phyloP scores from a whole-genome alignment of 2,888 invertebrate genomes.

The Sabatieria punctata region DNA sequence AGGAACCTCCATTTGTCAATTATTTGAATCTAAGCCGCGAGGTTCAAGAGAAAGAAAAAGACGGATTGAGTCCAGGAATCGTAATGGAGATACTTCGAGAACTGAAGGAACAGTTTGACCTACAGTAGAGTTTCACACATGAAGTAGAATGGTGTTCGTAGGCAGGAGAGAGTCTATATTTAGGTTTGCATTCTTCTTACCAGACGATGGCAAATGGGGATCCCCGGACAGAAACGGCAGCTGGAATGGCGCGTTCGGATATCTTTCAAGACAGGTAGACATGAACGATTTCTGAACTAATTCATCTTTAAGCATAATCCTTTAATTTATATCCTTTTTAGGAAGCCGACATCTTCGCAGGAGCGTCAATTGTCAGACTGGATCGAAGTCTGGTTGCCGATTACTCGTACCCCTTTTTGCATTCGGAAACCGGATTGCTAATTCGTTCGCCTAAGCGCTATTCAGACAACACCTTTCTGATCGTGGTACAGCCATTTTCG shows the following conservation, averaged over 20 bases:
- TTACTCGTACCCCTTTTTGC: conserved; percentile 29
- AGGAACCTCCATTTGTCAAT: conserved; percentile 16
- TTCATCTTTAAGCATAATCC: background rate
- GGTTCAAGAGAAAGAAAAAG: conserved; percentile 13
- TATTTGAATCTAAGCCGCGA: conserved; percentile 21
- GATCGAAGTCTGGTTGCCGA: conserved; percentile 17
- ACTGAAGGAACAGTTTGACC: conserved; percentile 17
- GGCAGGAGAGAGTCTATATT: background rate
- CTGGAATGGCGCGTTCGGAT: conserved; percentile 23
- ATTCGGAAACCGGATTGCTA: conserved; percentile 17
- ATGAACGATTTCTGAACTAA: background rate
- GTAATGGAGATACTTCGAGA: conserved; percentile 23
- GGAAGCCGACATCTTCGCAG: conserved; percentile 23
- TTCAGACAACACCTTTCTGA: conserved; percentile 18
- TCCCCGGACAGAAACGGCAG: conserved; percentile 14
- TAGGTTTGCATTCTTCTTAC: conserved; percentile 5
- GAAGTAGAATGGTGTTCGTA: conserved; percentile 15
- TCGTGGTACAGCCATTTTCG: conserved; percentile 21
- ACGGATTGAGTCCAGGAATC: conserved; percentile 24
- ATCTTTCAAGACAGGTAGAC: conserved; percentile 15
- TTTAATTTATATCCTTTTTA: conserved; percentile 4
- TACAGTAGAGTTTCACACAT: conserved; percentile 15
- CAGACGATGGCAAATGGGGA: conserved; percentile 6
- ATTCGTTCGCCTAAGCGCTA: conserved; percentile 18
- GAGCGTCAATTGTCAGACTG: conserved; percentile 24